Percentiles rank a stretch among this genome's conserved stretches.
Evolutionary conservation across 2,888 invertebrate species (phyloP).

Genomic region (Gisinianus flammeolus): DNA sequence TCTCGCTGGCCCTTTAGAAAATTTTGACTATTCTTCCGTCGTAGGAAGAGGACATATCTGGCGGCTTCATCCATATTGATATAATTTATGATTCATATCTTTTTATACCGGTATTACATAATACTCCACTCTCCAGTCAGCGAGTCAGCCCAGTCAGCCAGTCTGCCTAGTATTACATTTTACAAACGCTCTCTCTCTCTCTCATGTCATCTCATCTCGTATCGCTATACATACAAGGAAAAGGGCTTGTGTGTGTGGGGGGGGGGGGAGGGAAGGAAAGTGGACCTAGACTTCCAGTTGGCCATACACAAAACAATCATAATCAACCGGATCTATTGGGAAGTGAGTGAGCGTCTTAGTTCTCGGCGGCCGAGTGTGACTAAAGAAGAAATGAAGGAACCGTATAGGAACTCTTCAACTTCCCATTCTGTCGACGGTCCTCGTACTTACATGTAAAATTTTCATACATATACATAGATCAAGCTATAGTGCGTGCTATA

Average conservation of each 20-base stretch:
- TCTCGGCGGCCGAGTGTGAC: background rate
- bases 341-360: no score
- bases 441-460: background rate
- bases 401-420: background rate
- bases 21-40: conserved; percentile 25
- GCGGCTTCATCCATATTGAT: background rate
- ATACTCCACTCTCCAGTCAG: background rate
- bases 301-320: conserved; percentile 19
- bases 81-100: background rate
- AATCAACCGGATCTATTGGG: conserved; percentile 29
- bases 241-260: no score
- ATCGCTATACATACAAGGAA: no score
- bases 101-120: background rate
- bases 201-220: no score
- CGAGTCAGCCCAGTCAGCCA: no score
- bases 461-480: background rate
- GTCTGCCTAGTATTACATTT: no score
- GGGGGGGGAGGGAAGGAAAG: background rate
- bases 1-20: conserved; percentile 8
- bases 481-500: background rate
- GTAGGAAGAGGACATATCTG: background rate
- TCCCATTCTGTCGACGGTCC: background rate
- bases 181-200: no score
- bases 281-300: background rate
- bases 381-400: background rate